A percentile compares a stretch with the other conserved stretches of the same genome.
These are phyloP conservation scores for Amaurobius ferox DNA, from an alignment of 2,888 invertebrate genomes.

Conservation along the genomic window DNA sequence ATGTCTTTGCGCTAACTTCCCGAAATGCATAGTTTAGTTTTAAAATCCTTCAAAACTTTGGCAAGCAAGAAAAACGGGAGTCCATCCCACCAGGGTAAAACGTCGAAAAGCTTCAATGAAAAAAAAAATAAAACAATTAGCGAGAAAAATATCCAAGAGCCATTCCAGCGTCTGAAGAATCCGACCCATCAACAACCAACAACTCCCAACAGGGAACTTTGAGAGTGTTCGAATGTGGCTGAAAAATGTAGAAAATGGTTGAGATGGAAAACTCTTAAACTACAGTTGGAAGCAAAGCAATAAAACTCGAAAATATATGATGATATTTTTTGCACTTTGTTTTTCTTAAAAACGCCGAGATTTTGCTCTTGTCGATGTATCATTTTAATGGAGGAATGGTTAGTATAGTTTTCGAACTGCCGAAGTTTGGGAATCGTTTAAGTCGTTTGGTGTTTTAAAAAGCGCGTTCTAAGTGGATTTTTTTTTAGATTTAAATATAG, in stretches of 20 bases:
- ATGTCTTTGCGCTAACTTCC: background rate
- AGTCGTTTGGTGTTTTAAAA: no score
- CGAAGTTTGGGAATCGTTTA: no score
- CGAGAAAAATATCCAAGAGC: conserved; percentile 1
- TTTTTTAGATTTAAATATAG: no score
- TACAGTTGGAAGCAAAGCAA: background rate
- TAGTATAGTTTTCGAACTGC: no score
- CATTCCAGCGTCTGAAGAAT: background rate
- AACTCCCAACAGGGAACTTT: background rate
- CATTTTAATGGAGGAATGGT: background rate
- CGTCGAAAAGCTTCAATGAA: background rate
- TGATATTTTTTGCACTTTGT: no score
- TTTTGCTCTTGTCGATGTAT: background rate
- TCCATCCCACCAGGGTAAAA: background rate
- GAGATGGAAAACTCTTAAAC: background rate
- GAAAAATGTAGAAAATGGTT: background rate
- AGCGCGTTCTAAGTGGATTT: no score
- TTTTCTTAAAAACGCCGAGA: background rate
- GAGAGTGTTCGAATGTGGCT: background rate
- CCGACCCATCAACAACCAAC: background rate
- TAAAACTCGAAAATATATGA: conserved; percentile 1
- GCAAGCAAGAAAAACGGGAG: background rate
- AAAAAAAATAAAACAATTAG: conserved; percentile 8
- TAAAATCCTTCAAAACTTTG: background rate
- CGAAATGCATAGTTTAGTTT: background rate